A percentile compares a stretch with the other conserved stretches of the same genome.
Conservation (phyloP, 2,113 vertebrate genomes). For the Tichodroma muraria region DNA sequence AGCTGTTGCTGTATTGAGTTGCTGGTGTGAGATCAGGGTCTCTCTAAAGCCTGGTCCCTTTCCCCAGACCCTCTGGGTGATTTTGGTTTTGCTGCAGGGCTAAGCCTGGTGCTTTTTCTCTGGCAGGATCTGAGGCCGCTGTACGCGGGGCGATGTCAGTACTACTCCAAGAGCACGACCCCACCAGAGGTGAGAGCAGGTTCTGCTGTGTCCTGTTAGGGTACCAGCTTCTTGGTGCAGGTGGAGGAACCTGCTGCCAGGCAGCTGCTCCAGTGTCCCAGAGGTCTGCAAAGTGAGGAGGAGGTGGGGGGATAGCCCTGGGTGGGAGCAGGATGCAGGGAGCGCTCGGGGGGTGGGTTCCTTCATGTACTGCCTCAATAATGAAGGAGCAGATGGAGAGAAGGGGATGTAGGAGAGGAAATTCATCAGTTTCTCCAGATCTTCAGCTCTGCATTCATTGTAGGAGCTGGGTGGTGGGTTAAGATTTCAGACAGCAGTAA, state of each 20-base stretch:
- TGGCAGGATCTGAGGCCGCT: conserved; percentile 90
- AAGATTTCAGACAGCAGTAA: not conserved
- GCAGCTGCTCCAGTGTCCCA: rapidly evolving
- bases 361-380: not conserved
- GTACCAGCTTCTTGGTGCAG: not conserved
- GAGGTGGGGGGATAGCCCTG: not conserved
- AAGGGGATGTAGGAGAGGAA: not conserved
- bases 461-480: not conserved
- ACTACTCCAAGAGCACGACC: conserved; percentile 80
- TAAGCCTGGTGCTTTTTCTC: not conserved
- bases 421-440: not conserved
- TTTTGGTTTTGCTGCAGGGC: not conserved
- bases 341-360: not conserved
- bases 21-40: not conserved
- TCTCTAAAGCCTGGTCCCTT: not conserved
- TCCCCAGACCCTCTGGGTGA: not conserved
- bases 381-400: not conserved
- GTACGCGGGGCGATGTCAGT: conserved; percentile 89
- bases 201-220: not conserved
- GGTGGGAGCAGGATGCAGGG: not conserved
- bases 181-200: conserved; percentile 67
- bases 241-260: not conserved
- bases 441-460: not conserved
- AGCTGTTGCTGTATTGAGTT: not conserved
- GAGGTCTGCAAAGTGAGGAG: not conserved